phyloP scores from a whole-genome alignment of 1,140 invertebrate species.

The Drosophila lini region DNA sequence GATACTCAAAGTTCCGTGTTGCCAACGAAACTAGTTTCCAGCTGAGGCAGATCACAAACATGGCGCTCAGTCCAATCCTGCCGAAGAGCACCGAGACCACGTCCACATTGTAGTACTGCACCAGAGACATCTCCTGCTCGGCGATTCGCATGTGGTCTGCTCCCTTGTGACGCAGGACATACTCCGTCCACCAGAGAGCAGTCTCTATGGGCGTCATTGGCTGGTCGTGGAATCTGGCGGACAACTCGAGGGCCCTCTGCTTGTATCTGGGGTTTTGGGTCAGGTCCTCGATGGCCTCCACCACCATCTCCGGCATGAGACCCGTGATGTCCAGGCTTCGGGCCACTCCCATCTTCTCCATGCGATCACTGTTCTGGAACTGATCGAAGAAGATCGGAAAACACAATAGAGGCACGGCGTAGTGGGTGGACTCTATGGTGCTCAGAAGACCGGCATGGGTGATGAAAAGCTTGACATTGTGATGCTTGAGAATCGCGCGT shows the following conservation, averaged over 20 bases:
- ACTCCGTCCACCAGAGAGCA: constrained; percentile 88
- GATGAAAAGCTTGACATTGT: constrained; percentile 85
- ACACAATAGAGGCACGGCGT: constrained; percentile 49
- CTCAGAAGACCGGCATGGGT: constrained; percentile 86
- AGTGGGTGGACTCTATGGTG: constrained; percentile 84
- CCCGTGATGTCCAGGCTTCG: constrained; percentile 12
- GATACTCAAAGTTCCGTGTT: constrained; percentile 12
- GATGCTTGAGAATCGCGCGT: constrained; percentile 84
- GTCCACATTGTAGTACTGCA: constrained; percentile 70
- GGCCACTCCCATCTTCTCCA: constrained; percentile 86
- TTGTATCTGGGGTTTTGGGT: constrained; percentile 35
- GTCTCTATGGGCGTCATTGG: constrained; percentile 86
- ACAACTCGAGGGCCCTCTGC: constrained; percentile 68
- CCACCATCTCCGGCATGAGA: constrained; percentile 10
- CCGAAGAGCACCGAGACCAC: constrained; percentile 52
- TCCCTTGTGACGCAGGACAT: constrained; percentile 83
- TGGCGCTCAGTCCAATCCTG: constrained; percentile 45
- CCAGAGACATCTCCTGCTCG: constrained; percentile 66
- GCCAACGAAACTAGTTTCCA: constrained; percentile 32
- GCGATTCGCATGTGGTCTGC: constrained; percentile 84
- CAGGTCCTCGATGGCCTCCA: constrained; percentile 26
- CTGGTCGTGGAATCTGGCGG: constrained; percentile 85
- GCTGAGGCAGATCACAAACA: constrained; percentile 34
- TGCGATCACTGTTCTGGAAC: constrained; percentile 48
- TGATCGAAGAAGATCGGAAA: constrained; percentile 64